Conservation (phyloP, 2,113 vertebrate genomes). For the Scopus umbretta region DNA sequence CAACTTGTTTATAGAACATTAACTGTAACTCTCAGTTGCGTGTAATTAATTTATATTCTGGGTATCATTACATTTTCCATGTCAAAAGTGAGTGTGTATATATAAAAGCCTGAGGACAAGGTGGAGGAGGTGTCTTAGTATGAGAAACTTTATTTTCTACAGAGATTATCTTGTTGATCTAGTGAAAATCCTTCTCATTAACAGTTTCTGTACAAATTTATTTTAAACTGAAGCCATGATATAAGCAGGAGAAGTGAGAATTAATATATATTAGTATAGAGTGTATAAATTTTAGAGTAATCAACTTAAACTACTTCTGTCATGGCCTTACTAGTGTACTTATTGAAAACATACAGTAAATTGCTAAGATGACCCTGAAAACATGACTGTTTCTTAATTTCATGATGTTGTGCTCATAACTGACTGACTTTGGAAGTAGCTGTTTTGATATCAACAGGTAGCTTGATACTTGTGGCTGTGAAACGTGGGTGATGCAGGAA, state of each 20-base stretch:
- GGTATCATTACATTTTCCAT: not conserved
- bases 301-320: not conserved
- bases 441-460: slow-evolving; percentile 15
- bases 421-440: not conserved
- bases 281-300: not conserved
- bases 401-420: not conserved
- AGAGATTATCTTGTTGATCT: not conserved
- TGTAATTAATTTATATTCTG: not conserved
- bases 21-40: not conserved
- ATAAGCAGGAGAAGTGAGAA: not conserved
- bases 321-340: not conserved
- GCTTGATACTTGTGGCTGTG: slow-evolving; percentile 67
- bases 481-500: slow-evolving; percentile 59
- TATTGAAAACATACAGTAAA: not conserved
- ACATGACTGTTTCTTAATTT: not conserved
- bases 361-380: not conserved
- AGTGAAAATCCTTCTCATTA: not conserved
- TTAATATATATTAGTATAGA: not conserved
- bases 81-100: not conserved
- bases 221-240: not conserved
- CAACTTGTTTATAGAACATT: not conserved
- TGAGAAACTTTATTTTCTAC: not conserved
- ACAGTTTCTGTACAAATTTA: not conserved
- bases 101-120: not conserved
- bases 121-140: not conserved